Conservation (phyloP, 1,140 invertebrate genomes). For the Drosophila pseudoobscura region DNA sequence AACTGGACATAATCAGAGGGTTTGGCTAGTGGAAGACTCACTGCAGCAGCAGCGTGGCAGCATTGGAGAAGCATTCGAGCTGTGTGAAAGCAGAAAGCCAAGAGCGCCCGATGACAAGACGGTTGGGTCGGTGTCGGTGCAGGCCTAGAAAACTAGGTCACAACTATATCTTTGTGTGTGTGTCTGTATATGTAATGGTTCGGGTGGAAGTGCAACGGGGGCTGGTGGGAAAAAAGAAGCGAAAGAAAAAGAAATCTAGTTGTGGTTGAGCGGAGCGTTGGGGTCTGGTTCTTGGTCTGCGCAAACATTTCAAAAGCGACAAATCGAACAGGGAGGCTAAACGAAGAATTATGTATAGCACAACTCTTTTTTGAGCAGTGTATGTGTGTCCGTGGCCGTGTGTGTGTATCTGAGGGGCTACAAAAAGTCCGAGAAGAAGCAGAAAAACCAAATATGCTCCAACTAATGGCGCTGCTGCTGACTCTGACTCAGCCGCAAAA, state of each 20-base stretch:
- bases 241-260: constrained; percentile 56
- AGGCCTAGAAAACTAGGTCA: constrained; percentile 69
- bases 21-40: constrained; percentile 8
- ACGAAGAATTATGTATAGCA: constrained; percentile 13
- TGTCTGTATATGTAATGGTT: not conserved
- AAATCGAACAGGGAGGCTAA: not conserved
- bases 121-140: constrained; percentile 34
- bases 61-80: no score
- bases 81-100: constrained; percentile 28
- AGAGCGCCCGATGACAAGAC: constrained; percentile 4
- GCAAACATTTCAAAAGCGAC: constrained; percentile 30
- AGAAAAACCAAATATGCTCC: constrained; percentile 21
- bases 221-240: constrained; percentile 35
- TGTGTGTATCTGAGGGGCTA: constrained; percentile 33
- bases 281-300: constrained; percentile 54
- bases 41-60: not conserved
- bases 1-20: constrained; percentile 35
- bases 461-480: constrained; percentile 71
- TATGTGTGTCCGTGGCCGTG: constrained; percentile 4
- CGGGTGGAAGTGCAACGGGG: constrained; percentile 19
- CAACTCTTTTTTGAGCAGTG: constrained; percentile 2
- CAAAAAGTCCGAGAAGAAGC: constrained; percentile 25
- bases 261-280: constrained; percentile 12
- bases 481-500: constrained; percentile 49
- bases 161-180: no score